phyloP scores from a whole-genome alignment of 2,797 vertebrate genomes.

The Xiphorhynchus erythropygius region DNA sequence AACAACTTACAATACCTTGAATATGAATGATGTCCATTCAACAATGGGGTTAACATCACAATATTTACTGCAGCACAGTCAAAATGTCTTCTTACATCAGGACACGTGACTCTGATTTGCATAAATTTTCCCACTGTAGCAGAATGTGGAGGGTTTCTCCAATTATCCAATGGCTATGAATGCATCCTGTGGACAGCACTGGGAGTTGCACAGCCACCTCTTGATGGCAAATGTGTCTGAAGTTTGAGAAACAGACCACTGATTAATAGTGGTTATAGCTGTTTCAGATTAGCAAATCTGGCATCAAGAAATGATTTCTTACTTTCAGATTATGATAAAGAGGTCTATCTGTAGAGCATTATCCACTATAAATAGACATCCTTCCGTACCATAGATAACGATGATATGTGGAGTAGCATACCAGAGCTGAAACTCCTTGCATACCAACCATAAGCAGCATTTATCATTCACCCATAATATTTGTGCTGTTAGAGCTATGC shows the following conservation, averaged over 20 bases:
- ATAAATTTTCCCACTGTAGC: background rate
- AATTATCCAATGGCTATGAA: rapidly evolving
- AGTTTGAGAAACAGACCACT: background rate
- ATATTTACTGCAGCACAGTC: background rate
- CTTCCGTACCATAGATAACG: background rate
- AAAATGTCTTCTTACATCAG: background rate
- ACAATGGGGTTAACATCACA: rapidly evolving
- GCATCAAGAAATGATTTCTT: background rate
- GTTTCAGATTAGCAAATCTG: background rate
- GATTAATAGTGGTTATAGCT: background rate
- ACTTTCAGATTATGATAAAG: background rate
- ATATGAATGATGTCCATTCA: background rate
- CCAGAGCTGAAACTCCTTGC: background rate
- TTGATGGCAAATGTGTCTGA: background rate
- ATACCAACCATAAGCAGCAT: background rate
- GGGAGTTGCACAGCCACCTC: background rate
- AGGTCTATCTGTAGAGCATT: background rate
- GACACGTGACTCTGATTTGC: background rate
- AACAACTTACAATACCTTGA: background rate
- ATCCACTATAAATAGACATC: background rate
- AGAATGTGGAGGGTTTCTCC: background rate
- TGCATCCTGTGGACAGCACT: background rate
- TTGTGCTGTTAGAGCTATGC: background rate
- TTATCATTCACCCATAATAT: background rate
- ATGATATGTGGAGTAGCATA: background rate